Evolutionary conservation across 2,797 vertebrate species (phyloP).

Genomic region (Nyctalus aviator): DNA sequence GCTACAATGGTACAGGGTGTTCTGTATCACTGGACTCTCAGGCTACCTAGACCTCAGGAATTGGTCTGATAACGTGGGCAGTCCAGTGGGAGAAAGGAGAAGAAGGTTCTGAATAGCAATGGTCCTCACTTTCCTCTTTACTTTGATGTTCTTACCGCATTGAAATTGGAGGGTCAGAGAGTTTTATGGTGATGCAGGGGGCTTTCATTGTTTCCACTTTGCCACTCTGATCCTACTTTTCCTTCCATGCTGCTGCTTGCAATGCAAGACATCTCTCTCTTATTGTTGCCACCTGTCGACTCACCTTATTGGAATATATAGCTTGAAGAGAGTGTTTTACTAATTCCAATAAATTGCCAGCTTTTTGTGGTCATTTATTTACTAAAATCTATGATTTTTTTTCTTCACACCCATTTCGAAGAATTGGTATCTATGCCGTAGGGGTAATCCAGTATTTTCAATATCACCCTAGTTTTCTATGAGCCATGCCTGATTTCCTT

Average conservation of each 20-base stretch:
- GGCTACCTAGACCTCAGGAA: background rate
- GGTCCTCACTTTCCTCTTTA: background rate
- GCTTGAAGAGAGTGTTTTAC: background rate
- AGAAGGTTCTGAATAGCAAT: background rate
- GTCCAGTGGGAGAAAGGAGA: background rate
- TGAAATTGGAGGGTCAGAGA: background rate
- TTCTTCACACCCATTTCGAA: background rate
- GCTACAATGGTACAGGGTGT: background rate
- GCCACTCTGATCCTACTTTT: background rate
- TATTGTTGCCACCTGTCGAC: background rate
- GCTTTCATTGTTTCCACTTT: background rate
- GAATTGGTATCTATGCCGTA: background rate
- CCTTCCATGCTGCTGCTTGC: background rate
- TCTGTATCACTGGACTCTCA: background rate
- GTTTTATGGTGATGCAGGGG: background rate
- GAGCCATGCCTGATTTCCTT: background rate
- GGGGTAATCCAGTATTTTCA: background rate
- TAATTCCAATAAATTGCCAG: background rate
- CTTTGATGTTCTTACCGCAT: background rate
- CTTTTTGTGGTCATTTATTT: background rate
- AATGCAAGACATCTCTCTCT: background rate
- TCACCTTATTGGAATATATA: background rate
- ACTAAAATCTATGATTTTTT: constrained; percentile 2
- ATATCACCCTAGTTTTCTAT: background rate
- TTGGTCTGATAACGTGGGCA: background rate